Base-by-base conservation (phyloP, 2,797 vertebrate species). In the Eupleurogrammus muticus region DNA sequence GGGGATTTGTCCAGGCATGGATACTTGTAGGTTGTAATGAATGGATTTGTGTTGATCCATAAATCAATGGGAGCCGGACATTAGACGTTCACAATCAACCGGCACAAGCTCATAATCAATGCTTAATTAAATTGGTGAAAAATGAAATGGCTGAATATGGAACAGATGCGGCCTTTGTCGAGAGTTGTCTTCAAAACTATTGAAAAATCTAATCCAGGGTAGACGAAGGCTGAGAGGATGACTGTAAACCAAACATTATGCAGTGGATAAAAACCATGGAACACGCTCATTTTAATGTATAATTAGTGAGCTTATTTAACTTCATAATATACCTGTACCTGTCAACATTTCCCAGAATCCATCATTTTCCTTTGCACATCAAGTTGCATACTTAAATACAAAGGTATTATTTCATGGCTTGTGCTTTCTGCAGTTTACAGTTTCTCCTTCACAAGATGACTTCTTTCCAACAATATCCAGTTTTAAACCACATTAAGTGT, bases 21-120 rank as follows among this genome's bases (percentile, higher is more conserved):
- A 86, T 75, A 73, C 64, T 65, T 76, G 78, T 61, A 85, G 79
- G 76, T 81, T 87, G 70, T 70, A 84, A 86, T 84, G 78, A 70
- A 84, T 80, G 84, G 87, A 87, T 86, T 85, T 85, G 68, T 53
- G 81, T 58, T 81, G 70, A 82, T 81, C 83, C 81, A 76, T 81
- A 80, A 84, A 81, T 82, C 76, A 73, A 65, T 36, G 60, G 60
- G 47, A 48, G 83, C 38, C 72, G 72, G 80, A 83, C 77, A 75
- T 86, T 84, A 79, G 10, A 52, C 70, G 53, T 79, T 86, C 62
- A 71, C 80, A 88, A 73, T 87, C 79, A 68, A 57, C 38, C 80
- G 71, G 86, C 79, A 3, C 6, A 0, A 35, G 73, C 77, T 80
- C 80, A 61, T 64, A 57, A 66, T 61, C 24, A 51, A 50, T 70